Evolutionary conservation across 2,888 invertebrate species (phyloP).

Genomic region (Chirona hameri): DNA sequence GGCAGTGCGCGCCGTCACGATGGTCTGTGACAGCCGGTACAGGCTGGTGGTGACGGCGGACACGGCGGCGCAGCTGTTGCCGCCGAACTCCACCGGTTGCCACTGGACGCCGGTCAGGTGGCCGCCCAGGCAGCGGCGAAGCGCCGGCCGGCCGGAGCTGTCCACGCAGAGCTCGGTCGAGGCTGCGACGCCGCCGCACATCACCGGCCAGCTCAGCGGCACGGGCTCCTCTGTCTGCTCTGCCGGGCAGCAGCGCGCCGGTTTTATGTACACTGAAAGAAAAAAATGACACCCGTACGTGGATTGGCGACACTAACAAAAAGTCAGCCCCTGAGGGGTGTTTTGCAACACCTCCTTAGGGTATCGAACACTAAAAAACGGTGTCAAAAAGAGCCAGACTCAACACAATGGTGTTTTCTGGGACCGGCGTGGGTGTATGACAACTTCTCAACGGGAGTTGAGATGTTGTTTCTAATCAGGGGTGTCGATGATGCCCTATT

Average conservation of each 20-base stretch:
- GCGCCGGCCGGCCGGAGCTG: conserved; percentile 54
- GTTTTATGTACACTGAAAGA: not conserved
- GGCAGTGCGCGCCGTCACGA: not conserved
- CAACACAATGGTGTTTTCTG: too few relatives aligned
- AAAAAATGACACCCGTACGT: too few relatives aligned
- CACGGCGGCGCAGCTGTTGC: not conserved
- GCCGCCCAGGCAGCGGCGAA: conserved; percentile 57
- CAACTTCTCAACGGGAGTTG: too few relatives aligned
- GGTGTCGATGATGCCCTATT: too few relatives aligned
- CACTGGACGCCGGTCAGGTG: conserved; percentile 58
- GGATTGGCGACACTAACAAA: too few relatives aligned
- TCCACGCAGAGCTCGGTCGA: conserved; percentile 58
- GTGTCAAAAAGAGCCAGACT: too few relatives aligned
- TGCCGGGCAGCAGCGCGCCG: not conserved
- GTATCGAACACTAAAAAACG: too few relatives aligned
- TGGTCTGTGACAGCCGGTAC: not conserved
- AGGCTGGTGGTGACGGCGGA: not conserved
- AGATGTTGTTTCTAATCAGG: too few relatives aligned
- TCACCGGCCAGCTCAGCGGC: conserved; percentile 6
- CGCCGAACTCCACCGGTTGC: conserved; percentile 42
- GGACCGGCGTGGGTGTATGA: too few relatives aligned
- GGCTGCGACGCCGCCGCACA: conserved; percentile 46
- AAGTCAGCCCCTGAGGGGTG: too few relatives aligned
- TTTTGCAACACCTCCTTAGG: too few relatives aligned
- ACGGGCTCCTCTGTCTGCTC: not conserved